Evolutionary conservation across 1,140 invertebrate genomes (phyloP).

Genomic region (Lepidostoma basale): DNA sequence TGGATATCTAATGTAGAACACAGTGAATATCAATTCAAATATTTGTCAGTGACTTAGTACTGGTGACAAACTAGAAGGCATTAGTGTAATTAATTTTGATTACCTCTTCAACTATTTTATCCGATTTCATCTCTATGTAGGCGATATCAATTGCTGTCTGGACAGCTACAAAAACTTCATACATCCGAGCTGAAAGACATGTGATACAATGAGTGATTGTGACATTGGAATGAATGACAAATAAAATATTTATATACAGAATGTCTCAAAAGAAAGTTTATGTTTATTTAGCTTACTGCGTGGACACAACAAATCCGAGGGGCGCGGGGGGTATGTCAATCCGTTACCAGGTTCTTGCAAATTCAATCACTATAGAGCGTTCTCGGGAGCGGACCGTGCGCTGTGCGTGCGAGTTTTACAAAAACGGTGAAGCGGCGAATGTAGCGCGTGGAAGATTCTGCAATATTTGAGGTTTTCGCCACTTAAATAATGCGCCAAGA

Average conservation of each 20-base stretch:
- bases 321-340: too few relatives aligned
- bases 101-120: conserved; percentile 19
- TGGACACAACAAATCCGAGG: too few relatives aligned
- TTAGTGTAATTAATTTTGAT: background rate
- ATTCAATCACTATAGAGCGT: background rate
- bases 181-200: conserved; percentile 33
- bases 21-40: background rate
- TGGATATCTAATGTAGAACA: background rate
- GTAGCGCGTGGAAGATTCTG: too few relatives aligned
- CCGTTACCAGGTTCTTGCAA: background rate
- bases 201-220: background rate
- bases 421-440: too few relatives aligned
- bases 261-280: background rate
- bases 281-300: too few relatives aligned
- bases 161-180: conserved; percentile 34
- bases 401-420: background rate
- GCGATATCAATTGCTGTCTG: conserved; percentile 39
- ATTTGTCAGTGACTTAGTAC: background rate
- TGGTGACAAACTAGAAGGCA: background rate
- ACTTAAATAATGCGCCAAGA: too few relatives aligned
- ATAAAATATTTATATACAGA: background rate
- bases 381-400: background rate
- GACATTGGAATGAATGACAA: background rate
- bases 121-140: conserved; percentile 36
- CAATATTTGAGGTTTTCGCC: too few relatives aligned